Percentiles rank a stretch among this genome's conserved stretches.
Evolutionary conservation across 2,113 vertebrate species (phyloP).

Genomic region (Loxodonta africana): DNA sequence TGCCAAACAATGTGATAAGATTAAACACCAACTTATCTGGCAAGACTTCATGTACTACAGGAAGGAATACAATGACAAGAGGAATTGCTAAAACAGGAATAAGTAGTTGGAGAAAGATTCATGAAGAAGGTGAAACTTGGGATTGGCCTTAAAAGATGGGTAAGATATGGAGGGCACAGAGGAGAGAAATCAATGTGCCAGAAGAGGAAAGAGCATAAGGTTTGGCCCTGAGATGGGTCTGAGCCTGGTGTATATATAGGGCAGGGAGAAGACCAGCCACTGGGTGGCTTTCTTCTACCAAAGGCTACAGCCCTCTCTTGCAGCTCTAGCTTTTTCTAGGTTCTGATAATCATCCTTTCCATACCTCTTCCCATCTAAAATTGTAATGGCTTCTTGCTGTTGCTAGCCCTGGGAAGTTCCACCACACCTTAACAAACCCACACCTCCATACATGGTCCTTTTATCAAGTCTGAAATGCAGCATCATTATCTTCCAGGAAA

Average conservation of each 20-base stretch:
- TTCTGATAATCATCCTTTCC: rapidly evolving
- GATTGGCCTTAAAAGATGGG: not conserved
- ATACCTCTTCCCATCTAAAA: rapidly evolving
- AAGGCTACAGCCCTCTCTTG: not conserved
- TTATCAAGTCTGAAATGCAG: not conserved
- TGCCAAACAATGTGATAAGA: not conserved
- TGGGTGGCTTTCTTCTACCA: not conserved
- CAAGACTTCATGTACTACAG: not conserved
- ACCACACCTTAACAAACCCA: not conserved
- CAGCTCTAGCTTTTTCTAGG: not conserved
- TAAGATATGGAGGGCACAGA: not conserved
- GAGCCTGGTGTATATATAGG: not conserved
- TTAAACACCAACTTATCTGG: not conserved
- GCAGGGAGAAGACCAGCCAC: not conserved
- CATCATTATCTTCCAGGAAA: not conserved
- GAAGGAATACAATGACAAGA: not conserved
- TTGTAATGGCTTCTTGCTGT: not conserved
- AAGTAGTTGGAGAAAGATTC: not conserved
- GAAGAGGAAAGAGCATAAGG: not conserved
- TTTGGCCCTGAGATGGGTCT: not conserved
- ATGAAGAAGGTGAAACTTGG: not conserved
- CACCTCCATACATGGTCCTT: not conserved
- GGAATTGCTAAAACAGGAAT: not conserved
- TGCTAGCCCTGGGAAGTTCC: too few relatives aligned
- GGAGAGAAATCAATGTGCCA: not conserved